Base-by-base conservation (phyloP, 2,797 vertebrate genomes). In the Sebastes paucispinis region DNA sequence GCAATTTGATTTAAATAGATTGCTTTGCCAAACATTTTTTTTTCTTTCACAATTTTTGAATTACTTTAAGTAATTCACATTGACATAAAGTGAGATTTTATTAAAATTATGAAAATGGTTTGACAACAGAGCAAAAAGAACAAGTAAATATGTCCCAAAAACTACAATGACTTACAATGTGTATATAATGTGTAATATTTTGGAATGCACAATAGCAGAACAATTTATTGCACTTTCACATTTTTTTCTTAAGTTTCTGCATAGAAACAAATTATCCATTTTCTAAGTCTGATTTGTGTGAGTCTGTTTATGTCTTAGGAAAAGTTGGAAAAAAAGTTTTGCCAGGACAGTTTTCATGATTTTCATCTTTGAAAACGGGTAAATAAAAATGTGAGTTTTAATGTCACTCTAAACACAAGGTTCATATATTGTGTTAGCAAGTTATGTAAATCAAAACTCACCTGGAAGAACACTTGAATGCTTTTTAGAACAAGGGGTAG, bases 1-100 rank as follows among this genome's bases (percentile, higher is more conserved):
- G 25, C 10, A 2, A 63, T 86, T 74, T 72, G 20, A 16, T 77
- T 80, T 59, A 25, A n/a, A 16, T n/a, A 13, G 22, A 73, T 27
- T 8, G 3, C n/a, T 54, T 60, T 70, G 60, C 16, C 63, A 67
- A 34, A 59, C 36, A 1, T 20, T 22, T 18, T 52, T 25, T 16
- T 20, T 34, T 69, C 39, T 32, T 59, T 57, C 11, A 14, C 39
- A 24, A 69, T 66, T 20, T 43, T 43, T 16, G 3, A 43, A 58
- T 82, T 22, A 24, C 7, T 43, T 18, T 6, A 31, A 52, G 57
- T 73, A 16, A 71, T 69, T 75, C 31, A 36, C 47, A 63, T 7
- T 14, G 32, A 75, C 29, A 69, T 25, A 0, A 73, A 68, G 27
- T 4, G 20, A 8, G 24, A 55, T 73, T 58, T n/a, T 16, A 75